phyloP scores from a whole-genome alignment of 37 sponge, comb jelly and placozoan genomes.

The Amphimedon queenslandica region DNA sequence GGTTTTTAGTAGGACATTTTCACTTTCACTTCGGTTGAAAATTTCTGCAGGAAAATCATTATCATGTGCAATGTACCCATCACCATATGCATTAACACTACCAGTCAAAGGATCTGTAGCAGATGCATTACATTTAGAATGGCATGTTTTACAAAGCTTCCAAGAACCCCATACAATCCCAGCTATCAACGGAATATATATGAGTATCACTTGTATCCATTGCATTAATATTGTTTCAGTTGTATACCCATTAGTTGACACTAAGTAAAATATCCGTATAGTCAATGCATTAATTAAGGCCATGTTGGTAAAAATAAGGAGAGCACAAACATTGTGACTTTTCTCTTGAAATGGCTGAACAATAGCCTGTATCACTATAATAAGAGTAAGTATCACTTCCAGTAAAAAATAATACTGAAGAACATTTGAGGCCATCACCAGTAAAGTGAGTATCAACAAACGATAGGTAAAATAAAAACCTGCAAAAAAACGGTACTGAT shows the following conservation, averaged over 20 bases:
- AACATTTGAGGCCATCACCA: not conserved
- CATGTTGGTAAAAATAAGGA: not conserved
- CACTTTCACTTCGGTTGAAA: no score
- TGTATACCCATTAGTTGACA: not conserved
- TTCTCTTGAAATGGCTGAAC: conserved; percentile 6
- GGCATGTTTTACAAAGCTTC: no score
- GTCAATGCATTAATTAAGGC: not conserved
- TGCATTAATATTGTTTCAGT: not conserved
- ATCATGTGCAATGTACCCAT: no score
- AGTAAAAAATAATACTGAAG: not conserved
- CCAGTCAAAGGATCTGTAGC: no score
- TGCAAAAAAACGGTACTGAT: not conserved
- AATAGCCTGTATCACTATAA: not conserved
- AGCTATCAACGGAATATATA: not conserved
- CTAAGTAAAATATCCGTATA: not conserved
- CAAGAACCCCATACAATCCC: not conserved
- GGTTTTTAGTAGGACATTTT: no score
- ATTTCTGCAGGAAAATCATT: no score
- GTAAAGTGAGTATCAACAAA: not conserved
- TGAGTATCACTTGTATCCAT: not conserved
- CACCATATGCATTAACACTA: no score
- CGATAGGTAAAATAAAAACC: conserved; percentile 7
- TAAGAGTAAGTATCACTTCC: not conserved
- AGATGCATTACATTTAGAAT: no score
- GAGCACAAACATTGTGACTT: not conserved